These are phyloP conservation scores for Luperina nickerlii DNA, from an alignment of 2,888 invertebrate species.

Conservation along the genomic window DNA sequence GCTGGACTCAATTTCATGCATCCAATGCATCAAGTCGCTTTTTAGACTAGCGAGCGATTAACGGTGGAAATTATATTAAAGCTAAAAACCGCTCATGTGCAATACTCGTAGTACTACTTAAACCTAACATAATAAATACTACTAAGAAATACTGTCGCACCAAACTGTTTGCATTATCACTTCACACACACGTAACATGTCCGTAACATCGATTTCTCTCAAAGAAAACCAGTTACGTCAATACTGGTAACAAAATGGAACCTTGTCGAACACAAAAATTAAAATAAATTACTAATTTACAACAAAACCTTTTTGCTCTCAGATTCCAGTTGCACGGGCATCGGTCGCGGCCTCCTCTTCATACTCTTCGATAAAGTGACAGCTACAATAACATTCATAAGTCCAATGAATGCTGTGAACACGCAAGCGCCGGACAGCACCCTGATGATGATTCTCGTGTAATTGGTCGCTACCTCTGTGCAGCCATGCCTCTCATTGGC, in stretches of 20 bases:
- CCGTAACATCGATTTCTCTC: conserved; percentile 61
- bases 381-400: conserved; percentile 76
- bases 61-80: conserved; percentile 62
- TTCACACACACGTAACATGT: conserved; percentile 58
- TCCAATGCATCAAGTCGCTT: conserved; percentile 36
- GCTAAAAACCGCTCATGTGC: conserved; percentile 52
- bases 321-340: conserved; percentile 76
- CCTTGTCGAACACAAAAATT: conserved; percentile 41
- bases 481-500: conserved; percentile 87
- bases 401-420: conserved; percentile 79
- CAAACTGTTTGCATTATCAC: conserved; percentile 50
- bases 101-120: conserved; percentile 45
- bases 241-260: conserved; percentile 39
- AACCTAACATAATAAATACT: conserved; percentile 58
- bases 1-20: conserved; percentile 42
- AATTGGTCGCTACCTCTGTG: conserved; percentile 80
- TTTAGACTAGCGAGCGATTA: conserved; percentile 46
- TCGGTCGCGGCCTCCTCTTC: conserved; percentile 71
- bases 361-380: conserved; percentile 74
- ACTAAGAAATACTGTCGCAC: conserved; percentile 59
- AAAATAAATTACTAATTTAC: conserved; percentile 59
- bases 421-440: conserved; percentile 78
- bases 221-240: conserved; percentile 50
- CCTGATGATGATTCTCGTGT: conserved; percentile 80
- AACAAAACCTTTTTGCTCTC: conserved; percentile 85